A percentile compares a stretch with the other conserved stretches of the same genome.
phyloP scores from a whole-genome alignment of 2,797 vertebrate species.

The Anas acuta region DNA sequence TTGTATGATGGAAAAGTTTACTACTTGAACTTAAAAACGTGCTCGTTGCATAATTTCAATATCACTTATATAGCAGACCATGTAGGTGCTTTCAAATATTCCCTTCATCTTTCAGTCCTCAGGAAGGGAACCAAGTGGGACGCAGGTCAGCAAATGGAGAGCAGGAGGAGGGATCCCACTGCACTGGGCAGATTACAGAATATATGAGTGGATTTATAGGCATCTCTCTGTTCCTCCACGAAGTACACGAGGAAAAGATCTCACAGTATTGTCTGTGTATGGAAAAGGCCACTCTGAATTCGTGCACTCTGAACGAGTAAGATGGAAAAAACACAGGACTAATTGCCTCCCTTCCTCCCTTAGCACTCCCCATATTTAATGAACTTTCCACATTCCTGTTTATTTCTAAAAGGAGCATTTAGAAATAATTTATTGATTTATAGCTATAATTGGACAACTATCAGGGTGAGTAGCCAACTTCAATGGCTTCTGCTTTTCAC shows the following conservation, averaged over 20 bases:
- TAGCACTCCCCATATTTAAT: background rate
- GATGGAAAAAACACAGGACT: background rate
- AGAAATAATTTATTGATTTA: background rate
- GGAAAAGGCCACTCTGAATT: background rate
- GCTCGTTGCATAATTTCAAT: background rate
- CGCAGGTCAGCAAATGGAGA: background rate
- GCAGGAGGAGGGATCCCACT: background rate
- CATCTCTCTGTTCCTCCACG: background rate
- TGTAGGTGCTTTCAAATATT: background rate
- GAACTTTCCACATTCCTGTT: background rate
- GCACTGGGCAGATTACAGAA: background rate
- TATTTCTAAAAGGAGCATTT: background rate
- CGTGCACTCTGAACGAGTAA: background rate
- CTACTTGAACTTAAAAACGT: background rate
- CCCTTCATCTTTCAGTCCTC: background rate
- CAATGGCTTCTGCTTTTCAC: background rate
- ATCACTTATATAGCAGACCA: background rate
- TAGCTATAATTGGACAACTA: background rate
- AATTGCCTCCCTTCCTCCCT: background rate
- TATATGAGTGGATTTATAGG: background rate
- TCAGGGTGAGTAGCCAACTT: background rate
- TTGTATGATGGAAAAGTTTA: background rate
- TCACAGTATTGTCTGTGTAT: background rate
- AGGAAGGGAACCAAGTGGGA: background rate
- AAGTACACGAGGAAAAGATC: background rate